phyloP scores from a whole-genome alignment of 2,797 vertebrate species.

The Poeciliopsis turneri region DNA sequence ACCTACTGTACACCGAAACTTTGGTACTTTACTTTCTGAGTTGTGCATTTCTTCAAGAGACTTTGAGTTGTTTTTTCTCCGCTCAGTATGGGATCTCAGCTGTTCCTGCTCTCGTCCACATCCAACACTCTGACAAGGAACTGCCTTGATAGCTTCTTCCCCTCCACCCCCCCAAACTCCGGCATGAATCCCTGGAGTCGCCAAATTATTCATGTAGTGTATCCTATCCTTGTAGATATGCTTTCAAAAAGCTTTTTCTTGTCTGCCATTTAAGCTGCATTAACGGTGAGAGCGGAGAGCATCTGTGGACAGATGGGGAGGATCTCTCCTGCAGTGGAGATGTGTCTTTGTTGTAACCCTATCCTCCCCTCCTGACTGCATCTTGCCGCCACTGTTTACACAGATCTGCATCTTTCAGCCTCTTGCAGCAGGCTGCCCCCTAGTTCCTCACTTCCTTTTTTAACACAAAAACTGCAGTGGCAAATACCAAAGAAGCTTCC shows the following conservation, averaged over 20 bases:
- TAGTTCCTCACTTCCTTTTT: slow-evolving; percentile 20
- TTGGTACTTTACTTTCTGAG: background rate
- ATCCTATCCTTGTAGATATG: slow-evolving; percentile 43
- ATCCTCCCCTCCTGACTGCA: slow-evolving; percentile 39
- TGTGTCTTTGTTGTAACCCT: slow-evolving; percentile 19
- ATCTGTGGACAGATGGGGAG: slow-evolving; percentile 9
- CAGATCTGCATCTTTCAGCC: slow-evolving; percentile 21
- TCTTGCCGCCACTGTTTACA: slow-evolving; percentile 23
- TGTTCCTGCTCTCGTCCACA: slow-evolving; percentile 20
- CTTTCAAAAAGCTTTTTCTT: slow-evolving; percentile 71
- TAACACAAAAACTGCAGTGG: slow-evolving; percentile 7
- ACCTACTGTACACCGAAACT: background rate
- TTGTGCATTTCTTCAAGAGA: background rate
- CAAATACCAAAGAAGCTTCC: slow-evolving; percentile 2
- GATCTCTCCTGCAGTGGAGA: slow-evolving; percentile 2
- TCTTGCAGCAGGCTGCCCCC: slow-evolving; percentile 29
- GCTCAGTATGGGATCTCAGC: background rate
- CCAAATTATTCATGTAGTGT: slow-evolving; percentile 74
- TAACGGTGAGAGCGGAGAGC: slow-evolving; percentile 29
- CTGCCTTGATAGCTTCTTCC: background rate
- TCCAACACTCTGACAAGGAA: slow-evolving; percentile 24
- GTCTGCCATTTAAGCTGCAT: slow-evolving; percentile 57
- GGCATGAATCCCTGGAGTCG: slow-evolving; percentile 16
- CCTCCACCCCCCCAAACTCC: background rate
- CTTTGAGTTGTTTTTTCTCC: slow-evolving; percentile 7